Conservation (phyloP, 2,888 invertebrate species). For the Mechanitis mazaeus region DNA sequence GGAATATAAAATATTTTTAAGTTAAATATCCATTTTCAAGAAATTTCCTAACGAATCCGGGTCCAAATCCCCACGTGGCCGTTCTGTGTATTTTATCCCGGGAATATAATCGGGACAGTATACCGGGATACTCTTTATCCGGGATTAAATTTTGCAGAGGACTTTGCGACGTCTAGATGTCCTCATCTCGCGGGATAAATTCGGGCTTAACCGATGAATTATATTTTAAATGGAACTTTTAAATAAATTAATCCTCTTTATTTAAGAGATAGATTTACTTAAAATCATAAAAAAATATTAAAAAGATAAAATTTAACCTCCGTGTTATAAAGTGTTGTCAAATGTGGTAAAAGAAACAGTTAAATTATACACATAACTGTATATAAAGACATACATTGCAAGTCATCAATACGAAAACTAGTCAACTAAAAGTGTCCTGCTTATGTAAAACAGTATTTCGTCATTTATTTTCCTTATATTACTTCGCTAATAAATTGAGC, state of each 20-base stretch:
- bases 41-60: conserved; percentile 25
- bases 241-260: conserved; percentile 1
- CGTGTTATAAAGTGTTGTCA: no score
- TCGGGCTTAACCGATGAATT: conserved; percentile 32
- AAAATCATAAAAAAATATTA: not conserved
- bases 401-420: no score
- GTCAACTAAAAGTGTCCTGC: no score
- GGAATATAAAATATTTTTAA: conserved; percentile 1
- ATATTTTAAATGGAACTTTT: conserved; percentile 22
- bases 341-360: no score
- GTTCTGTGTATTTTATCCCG: conserved; percentile 34
- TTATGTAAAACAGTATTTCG: no score
- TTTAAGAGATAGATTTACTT: not conserved
- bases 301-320: no score
- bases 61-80: conserved; percentile 33
- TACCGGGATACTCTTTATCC: conserved; percentile 56
- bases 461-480: no score
- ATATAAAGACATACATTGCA: no score
- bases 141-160: conserved; percentile 65
- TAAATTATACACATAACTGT: no score
- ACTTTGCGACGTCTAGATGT: conserved; percentile 43
- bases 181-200: conserved; percentile 49
- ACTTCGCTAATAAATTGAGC: no score
- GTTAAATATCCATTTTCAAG: conserved; percentile 14
- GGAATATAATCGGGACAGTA: conserved; percentile 32